These are phyloP conservation scores for Coenonympha glycerion DNA, from an alignment of 2,888 invertebrate genomes.

Conservation along the genomic window DNA sequence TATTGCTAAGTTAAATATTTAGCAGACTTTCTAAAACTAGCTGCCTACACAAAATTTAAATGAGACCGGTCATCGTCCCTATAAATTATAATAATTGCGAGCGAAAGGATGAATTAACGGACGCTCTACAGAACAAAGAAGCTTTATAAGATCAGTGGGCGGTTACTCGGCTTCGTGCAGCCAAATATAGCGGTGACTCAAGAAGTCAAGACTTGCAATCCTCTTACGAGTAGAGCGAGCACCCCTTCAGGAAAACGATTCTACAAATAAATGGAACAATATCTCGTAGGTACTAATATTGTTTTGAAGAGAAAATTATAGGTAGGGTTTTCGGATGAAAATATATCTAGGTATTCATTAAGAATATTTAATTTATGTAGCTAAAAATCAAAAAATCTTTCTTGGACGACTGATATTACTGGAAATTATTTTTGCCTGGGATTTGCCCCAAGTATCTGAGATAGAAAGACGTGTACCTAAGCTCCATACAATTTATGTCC, in stretches of 20 bases:
- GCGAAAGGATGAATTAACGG: slow-evolving; percentile 16
- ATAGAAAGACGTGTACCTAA: too few relatives aligned
- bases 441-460: too few relatives aligned
- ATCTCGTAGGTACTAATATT: too few relatives aligned
- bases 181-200: slow-evolving; percentile 54
- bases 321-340: too few relatives aligned
- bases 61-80: not conserved
- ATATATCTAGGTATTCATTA: not conserved
- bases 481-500: too few relatives aligned
- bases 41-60: not conserved
- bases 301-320: too few relatives aligned
- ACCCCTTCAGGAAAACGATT: slow-evolving; percentile 23
- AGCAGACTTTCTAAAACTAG: not conserved
- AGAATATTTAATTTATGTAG: too few relatives aligned
- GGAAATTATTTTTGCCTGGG: too few relatives aligned
- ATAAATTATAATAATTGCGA: slow-evolving; percentile 4
- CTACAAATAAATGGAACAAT: too few relatives aligned
- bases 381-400: too few relatives aligned
- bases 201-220: slow-evolving; percentile 23
- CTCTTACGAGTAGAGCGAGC: slow-evolving; percentile 30
- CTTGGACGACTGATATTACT: too few relatives aligned
- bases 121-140: slow-evolving; percentile 33
- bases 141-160: slow-evolving; percentile 29
- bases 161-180: slow-evolving; percentile 22
- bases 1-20: too few relatives aligned